These are phyloP conservation scores for Diadumene lineata DNA, from an alignment of 92 coral and sea anemone species.

Conservation along the genomic window DNA sequence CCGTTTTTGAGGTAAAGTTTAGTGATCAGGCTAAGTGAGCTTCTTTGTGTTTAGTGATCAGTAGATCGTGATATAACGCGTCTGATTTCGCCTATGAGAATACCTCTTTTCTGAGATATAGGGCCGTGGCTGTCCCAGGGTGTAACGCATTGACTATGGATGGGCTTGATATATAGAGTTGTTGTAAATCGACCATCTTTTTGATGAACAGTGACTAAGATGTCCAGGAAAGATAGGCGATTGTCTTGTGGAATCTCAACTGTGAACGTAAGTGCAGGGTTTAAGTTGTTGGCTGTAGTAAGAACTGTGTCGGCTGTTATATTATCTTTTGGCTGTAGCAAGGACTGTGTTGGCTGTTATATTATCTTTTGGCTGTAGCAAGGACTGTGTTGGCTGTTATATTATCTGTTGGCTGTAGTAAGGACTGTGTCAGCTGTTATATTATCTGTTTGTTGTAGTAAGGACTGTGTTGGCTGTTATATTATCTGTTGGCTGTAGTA, in stretches of 20 bases:
- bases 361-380: too few relatives aligned
- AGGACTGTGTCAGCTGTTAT: too few relatives aligned
- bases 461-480: too few relatives aligned
- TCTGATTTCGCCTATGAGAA: conserved; percentile 22
- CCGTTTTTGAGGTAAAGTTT: neutral
- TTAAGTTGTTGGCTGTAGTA: too few relatives aligned
- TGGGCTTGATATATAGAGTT: conserved; percentile 11
- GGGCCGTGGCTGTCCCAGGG: conserved; percentile 32
- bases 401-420: too few relatives aligned
- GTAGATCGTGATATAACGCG: neutral
- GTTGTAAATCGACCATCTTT: neutral
- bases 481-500: too few relatives aligned
- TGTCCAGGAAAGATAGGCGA: conserved; percentile 21
- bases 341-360: too few relatives aligned
- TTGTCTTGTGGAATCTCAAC: conserved; percentile 23
- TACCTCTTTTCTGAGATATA: conserved; percentile 14
- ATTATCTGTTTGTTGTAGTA: too few relatives aligned
- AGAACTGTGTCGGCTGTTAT: too few relatives aligned
- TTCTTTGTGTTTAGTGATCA: neutral
- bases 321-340: too few relatives aligned
- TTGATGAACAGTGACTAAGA: conserved; percentile 1
- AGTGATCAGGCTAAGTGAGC: neutral
- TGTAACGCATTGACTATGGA: conserved; percentile 25
- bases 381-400: too few relatives aligned
- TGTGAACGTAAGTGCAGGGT: too few relatives aligned